Evolutionary conservation across 2,888 invertebrate genomes (phyloP).

Genomic region (Orchesella flavescens): DNA sequence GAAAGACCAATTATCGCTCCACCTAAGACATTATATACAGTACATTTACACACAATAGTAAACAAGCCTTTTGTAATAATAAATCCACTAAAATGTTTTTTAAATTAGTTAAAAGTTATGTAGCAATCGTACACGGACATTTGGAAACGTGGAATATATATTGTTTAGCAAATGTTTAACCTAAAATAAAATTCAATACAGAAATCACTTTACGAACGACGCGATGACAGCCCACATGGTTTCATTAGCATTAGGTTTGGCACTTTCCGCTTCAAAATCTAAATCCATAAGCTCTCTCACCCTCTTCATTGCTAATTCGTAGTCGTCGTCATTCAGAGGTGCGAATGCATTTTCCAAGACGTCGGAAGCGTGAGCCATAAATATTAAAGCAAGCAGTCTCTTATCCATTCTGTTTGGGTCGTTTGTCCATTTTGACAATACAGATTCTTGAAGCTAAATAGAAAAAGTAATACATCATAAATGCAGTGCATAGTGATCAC

Average conservation of each 20-base stretch:
- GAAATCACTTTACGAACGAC: constrained; percentile 87
- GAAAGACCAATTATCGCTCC: constrained; percentile 53
- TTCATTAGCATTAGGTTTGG: constrained; percentile 92
- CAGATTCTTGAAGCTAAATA: constrained; percentile 93
- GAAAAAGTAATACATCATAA: neutral
- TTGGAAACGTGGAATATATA: constrained; percentile 41
- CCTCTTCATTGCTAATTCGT: constrained; percentile 97
- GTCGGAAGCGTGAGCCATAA: constrained; percentile 97
- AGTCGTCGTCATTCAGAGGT: constrained; percentile 96
- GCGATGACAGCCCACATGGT: constrained; percentile 99
- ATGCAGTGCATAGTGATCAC: too few relatives aligned
- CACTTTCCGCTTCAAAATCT: constrained; percentile 96
- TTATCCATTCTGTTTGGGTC: constrained; percentile 98
- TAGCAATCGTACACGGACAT: constrained; percentile 9
- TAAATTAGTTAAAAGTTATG: constrained; percentile 13
- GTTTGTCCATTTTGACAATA: constrained; percentile 95
- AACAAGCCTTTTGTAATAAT: constrained; percentile 23
- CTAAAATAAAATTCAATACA: constrained; percentile 49
- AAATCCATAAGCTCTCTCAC: constrained; percentile 96
- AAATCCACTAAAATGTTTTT: constrained; percentile 1
- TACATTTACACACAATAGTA: constrained; percentile 16
- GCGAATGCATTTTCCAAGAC: constrained; percentile 99
- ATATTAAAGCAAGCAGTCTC: constrained; percentile 92
- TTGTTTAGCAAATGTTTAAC: neutral
- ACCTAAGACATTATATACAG: constrained; percentile 30